A percentile compares a stretch with the other conserved stretches of the same genome.
These are phyloP conservation scores for Drosophila lowei DNA, from an alignment of 1,140 invertebrate genomes.

Conservation along the genomic window DNA sequence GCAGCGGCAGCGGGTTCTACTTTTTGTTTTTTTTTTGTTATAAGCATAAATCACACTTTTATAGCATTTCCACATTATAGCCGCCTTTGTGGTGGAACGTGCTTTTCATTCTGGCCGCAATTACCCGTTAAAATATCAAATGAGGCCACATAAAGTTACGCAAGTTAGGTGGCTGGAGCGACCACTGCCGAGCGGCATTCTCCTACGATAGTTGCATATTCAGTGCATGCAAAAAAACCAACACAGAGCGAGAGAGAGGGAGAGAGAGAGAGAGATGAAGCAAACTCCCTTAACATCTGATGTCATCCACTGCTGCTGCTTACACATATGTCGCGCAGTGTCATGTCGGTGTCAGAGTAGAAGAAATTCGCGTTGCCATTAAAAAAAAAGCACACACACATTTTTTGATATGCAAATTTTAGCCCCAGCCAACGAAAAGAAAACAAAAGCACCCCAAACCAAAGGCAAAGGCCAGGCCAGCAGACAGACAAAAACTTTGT, in stretches of 20 bases:
- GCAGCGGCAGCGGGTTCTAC: slow-evolving; percentile 6
- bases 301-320: neutral
- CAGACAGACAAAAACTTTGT: slow-evolving; percentile 31
- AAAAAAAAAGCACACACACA: slow-evolving; percentile 27
- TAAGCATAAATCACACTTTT: slow-evolving; percentile 66
- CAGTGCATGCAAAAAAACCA: too few relatives aligned
- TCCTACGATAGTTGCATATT: too few relatives aligned
- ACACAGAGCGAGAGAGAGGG: neutral
- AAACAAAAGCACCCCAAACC: slow-evolving; percentile 2
- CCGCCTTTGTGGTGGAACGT: slow-evolving; percentile 45
- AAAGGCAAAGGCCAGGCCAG: slow-evolving; percentile 22
- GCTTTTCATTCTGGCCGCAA: slow-evolving; percentile 35
- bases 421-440: slow-evolving; percentile 19
- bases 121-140: slow-evolving; percentile 46
- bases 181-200: too few relatives aligned
- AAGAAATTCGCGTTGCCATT: slow-evolving; percentile 28
- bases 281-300: too few relatives aligned
- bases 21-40: slow-evolving; percentile 48
- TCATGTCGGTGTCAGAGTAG: slow-evolving; percentile 25
- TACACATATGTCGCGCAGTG: slow-evolving; percentile 44
- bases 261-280: too few relatives aligned
- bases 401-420: slow-evolving; percentile 68
- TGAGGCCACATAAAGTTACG: slow-evolving; percentile 41
- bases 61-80: slow-evolving; percentile 52
- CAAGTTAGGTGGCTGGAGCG: slow-evolving; percentile 38